Evolutionary conservation across 2,113 vertebrate species (phyloP).

Genomic region (Microcebus murinus): DNA sequence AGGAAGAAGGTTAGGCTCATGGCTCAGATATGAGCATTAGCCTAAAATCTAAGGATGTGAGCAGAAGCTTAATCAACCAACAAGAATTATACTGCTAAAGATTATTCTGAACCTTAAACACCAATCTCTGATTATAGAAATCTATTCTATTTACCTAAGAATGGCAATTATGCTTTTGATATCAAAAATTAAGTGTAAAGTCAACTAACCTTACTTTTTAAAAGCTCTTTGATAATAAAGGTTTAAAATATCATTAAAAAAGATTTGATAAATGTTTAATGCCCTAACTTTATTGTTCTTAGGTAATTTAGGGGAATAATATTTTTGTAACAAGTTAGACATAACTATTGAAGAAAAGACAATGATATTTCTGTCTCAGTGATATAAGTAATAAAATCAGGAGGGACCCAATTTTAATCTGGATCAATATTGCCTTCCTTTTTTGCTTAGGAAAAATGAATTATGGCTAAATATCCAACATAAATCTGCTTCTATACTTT

Average conservation of each 20-base stretch:
- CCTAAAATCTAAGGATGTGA: not conserved
- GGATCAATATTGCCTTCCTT: not conserved
- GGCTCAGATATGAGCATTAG: not conserved
- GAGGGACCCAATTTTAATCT: not conserved
- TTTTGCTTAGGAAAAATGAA: conserved; percentile 49
- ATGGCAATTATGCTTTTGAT: not conserved
- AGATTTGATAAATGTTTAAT: not conserved
- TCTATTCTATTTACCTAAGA: not conserved
- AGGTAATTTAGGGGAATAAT: not conserved
- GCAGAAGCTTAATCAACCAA: not conserved
- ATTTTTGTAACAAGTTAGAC: not conserved
- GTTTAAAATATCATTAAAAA: conserved; percentile 13
- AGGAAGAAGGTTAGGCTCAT: not conserved
- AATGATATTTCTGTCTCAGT: conserved; percentile 23
- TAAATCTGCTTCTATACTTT: not conserved
- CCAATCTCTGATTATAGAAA: not conserved
- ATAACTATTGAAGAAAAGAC: conserved; percentile 4
- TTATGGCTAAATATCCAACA: conserved; percentile 23
- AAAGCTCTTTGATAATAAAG: not conserved
- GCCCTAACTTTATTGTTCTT: not conserved
- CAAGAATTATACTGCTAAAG: not conserved
- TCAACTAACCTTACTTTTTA: not conserved
- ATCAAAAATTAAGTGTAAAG: conserved; percentile 7
- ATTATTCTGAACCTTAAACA: not conserved
- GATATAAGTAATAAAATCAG: not conserved